These are phyloP conservation scores for Rhinoptilus africanus DNA, from an alignment of 2,113 vertebrate genomes.

Conservation along the genomic window DNA sequence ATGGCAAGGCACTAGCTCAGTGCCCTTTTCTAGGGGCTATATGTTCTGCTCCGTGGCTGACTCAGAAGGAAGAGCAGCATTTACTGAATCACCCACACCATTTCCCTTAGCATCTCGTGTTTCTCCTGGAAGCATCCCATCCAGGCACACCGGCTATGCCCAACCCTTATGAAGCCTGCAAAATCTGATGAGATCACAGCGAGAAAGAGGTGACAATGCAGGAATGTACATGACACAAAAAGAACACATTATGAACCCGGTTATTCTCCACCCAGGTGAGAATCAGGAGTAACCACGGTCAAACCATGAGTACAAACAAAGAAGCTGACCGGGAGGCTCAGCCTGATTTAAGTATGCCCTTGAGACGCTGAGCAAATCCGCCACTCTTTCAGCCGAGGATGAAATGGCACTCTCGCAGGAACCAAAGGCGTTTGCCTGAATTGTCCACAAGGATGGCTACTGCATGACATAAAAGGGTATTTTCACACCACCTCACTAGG, in stretches of 20 bases:
- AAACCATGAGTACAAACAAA: not conserved
- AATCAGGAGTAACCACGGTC: not conserved
- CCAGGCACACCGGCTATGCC: not conserved
- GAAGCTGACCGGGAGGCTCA: not conserved
- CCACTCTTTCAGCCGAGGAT: not conserved
- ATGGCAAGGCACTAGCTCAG: not conserved
- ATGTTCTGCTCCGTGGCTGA: not conserved
- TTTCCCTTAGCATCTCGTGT: conserved; percentile 43
- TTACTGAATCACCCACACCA: conserved; percentile 51
- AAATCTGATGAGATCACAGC: conserved; percentile 53
- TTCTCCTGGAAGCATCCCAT: conserved; percentile 54
- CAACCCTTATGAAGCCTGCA: conserved; percentile 37
- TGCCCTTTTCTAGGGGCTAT: not conserved
- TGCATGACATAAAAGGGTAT: not conserved
- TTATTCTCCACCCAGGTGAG: conserved; percentile 39
- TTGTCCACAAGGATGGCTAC: not conserved
- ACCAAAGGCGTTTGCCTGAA: not conserved
- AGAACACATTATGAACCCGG: not conserved
- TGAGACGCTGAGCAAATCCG: conserved; percentile 17
- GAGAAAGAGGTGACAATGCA: conserved; percentile 44
- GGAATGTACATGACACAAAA: conserved; percentile 40
- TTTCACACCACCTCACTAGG: not conserved
- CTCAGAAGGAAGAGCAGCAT: conserved; percentile 25
- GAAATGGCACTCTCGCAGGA: not conserved
- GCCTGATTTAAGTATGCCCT: conserved; percentile 23